A percentile compares a stretch with the other conserved stretches of the same genome.
Evolutionary conservation across 2,797 vertebrate genomes (phyloP).

Genomic region (Silurus aristotelis): DNA sequence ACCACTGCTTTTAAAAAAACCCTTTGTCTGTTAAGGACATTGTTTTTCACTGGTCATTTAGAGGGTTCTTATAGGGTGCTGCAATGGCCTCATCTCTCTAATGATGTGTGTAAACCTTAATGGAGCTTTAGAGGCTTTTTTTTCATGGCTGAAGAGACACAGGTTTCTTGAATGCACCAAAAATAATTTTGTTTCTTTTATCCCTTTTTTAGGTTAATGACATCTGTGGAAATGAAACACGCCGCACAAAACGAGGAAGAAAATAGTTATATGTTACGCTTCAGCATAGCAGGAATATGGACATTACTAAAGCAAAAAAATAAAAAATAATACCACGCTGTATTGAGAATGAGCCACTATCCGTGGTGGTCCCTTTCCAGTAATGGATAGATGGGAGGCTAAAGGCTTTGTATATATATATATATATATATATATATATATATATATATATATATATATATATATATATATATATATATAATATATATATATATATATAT

Average conservation of each 20-base stretch:
- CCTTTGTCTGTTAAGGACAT: constrained; percentile 32
- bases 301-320: background rate
- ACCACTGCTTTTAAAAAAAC: constrained; percentile 21
- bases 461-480: no score
- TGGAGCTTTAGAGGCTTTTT: constrained; percentile 33
- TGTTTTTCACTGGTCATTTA: constrained; percentile 35
- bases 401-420: no score
- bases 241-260: constrained; percentile 4
- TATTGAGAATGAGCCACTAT: constrained; percentile 24
- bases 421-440: no score
- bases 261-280: constrained; percentile 11
- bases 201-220: constrained; percentile 25
- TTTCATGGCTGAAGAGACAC: constrained; percentile 28
- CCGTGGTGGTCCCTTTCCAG: constrained; percentile 1
- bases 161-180: constrained; percentile 20
- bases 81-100: constrained; percentile 24
- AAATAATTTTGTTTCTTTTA: constrained; percentile 33
- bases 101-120: constrained; percentile 40
- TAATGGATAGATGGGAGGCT: background rate
- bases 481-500: no score
- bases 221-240: constrained; percentile 17
- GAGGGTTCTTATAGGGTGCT: constrained; percentile 18
- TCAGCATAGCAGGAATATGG: constrained; percentile 17
- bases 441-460: no score
- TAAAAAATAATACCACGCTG: background rate